Conservation (phyloP, 2,888 invertebrate genomes). For the Cybosia mesomella region DNA sequence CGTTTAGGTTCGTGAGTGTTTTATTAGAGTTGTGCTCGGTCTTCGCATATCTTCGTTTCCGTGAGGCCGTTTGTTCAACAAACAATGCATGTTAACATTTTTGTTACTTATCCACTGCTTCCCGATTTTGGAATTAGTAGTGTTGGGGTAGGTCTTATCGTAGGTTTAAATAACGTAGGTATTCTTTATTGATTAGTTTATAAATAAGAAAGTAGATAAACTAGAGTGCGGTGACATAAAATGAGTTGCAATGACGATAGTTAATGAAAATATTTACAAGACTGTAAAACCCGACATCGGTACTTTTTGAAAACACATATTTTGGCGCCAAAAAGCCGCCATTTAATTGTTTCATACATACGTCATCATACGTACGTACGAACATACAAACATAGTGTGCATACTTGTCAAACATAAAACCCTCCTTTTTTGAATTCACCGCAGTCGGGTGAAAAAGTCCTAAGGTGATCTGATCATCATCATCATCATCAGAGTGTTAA, state of each 20-base stretch:
- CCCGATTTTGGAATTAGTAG: conserved; percentile 9
- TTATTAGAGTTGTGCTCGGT: conserved; percentile 46
- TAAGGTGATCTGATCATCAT: too few species aligned
- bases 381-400: too few species aligned
- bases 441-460: too few species aligned
- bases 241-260: background rate
- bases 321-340: too few species aligned
- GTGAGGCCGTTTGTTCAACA: conserved; percentile 31
- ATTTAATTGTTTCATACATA: too few species aligned
- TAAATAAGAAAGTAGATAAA: background rate
- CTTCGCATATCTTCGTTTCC: conserved; percentile 24
- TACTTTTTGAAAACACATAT: too few species aligned
- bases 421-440: too few species aligned
- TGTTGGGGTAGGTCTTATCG: conserved; percentile 8
- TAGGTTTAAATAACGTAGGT: background rate
- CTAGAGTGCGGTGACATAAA: background rate
- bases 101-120: conserved; percentile 13
- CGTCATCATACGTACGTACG: too few species aligned
- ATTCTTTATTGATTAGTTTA: background rate
- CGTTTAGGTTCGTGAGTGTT: conserved; percentile 52
- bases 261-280: background rate
- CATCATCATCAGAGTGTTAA: too few species aligned
- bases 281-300: too few species aligned
- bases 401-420: too few species aligned
- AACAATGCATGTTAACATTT: conserved; percentile 25